phyloP scores from a whole-genome alignment of 2,888 invertebrate species.

The Cheiracanthium punctorium region DNA sequence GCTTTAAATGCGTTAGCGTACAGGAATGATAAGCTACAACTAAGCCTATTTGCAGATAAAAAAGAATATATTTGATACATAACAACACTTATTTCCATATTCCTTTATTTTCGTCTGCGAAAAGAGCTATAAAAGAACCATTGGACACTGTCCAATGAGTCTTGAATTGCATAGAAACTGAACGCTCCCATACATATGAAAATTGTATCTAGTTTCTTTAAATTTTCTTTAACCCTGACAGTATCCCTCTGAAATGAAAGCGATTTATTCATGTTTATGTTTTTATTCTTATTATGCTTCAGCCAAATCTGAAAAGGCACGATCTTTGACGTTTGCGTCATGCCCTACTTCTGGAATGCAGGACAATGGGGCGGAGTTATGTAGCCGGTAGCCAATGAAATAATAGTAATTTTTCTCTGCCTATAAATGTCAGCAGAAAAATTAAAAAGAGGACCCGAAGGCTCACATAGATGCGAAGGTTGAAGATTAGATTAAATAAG shows the following conservation, averaged over 20 bases:
- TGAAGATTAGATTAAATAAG: too few species aligned
- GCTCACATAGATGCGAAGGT: too few species aligned
- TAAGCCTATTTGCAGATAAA: too few species aligned
- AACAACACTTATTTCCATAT: neutral
- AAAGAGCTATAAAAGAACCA: neutral
- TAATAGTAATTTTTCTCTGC: too few species aligned
- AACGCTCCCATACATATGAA: neutral
- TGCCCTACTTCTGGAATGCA: constrained; percentile 41
- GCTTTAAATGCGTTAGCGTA: too few species aligned
- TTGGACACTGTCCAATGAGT: neutral
- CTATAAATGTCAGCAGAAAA: too few species aligned
- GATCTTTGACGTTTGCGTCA: constrained; percentile 34
- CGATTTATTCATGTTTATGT: neutral
- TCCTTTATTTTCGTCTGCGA: neutral
- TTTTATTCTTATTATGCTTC: neutral
- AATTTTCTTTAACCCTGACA: neutral
- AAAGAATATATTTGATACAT: neutral
- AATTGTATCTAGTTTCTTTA: neutral
- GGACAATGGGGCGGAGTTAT: neutral
- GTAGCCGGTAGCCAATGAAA: neutral
- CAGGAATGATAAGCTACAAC: too few species aligned
- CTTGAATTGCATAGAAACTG: neutral
- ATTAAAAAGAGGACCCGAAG: too few species aligned
- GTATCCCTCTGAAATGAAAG: neutral
- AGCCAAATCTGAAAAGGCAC: constrained; percentile 20